A percentile compares a stretch with the other conserved stretches of the same genome.
phyloP scores from a whole-genome alignment of 2,113 vertebrate species.

The Siniperca knerii region DNA sequence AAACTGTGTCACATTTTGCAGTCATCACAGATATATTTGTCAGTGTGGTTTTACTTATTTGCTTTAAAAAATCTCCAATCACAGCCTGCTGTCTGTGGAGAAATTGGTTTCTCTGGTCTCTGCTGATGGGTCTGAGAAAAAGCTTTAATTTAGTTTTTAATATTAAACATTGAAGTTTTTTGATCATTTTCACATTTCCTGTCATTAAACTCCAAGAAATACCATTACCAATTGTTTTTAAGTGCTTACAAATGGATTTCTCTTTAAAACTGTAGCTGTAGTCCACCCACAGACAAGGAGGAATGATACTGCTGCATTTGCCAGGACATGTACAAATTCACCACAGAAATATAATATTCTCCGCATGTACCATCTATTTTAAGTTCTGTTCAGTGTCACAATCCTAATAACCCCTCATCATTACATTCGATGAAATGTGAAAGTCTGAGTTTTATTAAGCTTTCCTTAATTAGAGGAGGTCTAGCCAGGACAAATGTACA shows the following conservation, averaged over 20 bases:
- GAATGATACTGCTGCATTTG: conserved; percentile 34
- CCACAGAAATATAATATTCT: conserved; percentile 43
- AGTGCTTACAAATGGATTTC: background rate
- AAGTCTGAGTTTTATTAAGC: conserved; percentile 59
- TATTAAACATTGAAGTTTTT: conserved; percentile 2
- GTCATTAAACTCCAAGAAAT: conserved; percentile 19
- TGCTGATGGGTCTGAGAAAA: conserved; percentile 5
- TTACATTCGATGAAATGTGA: conserved; percentile 58
- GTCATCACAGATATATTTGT: background rate
- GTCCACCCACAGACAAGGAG: conserved; percentile 31
- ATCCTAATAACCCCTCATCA: conserved; percentile 59
- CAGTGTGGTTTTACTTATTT: background rate
- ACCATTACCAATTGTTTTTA: conserved; percentile 1
- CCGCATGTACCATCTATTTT: conserved; percentile 46
- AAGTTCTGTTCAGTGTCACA: conserved; percentile 53
- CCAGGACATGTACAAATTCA: conserved; percentile 37
- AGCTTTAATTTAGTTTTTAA: conserved; percentile 10
- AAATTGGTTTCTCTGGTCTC: background rate
- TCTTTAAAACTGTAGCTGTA: conserved; percentile 19
- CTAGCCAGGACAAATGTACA: conserved; percentile 65
- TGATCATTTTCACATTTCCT: background rate
- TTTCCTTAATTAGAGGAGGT: conserved; percentile 68
- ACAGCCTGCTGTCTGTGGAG: background rate
- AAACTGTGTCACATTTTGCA: conserved; percentile 3
- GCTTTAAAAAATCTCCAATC: background rate